Conservation (phyloP, 2,888 invertebrate genomes). For the Portevinia maculata region DNA sequence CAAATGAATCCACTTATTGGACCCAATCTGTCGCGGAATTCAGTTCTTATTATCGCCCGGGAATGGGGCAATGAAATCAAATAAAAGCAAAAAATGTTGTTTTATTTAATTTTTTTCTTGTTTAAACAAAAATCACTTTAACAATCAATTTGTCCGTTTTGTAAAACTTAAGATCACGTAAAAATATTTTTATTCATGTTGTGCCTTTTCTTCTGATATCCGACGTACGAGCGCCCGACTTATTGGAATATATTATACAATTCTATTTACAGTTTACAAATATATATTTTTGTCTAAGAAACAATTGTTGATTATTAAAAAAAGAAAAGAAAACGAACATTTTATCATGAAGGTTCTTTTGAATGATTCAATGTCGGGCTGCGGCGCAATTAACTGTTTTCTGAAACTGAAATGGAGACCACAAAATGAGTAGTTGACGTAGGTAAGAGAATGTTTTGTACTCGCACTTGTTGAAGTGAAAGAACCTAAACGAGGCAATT, state of each 20-base stretch:
- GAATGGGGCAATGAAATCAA: slow-evolving; percentile 80
- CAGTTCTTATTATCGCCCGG: slow-evolving; percentile 80
- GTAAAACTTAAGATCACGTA: slow-evolving; percentile 26
- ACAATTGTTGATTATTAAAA: slow-evolving; percentile 47
- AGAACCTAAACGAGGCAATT: too few relatives aligned
- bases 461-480: too few relatives aligned
- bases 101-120: background rate
- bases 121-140: background rate
- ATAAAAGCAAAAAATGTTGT: slow-evolving; percentile 15
- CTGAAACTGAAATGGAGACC: too few relatives aligned
- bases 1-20: slow-evolving; percentile 81
- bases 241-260: slow-evolving; percentile 53
- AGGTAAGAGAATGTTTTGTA: too few relatives aligned
- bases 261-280: slow-evolving; percentile 64
- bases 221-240: slow-evolving; percentile 41
- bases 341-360: background rate
- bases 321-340: background rate
- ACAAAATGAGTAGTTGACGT: too few relatives aligned
- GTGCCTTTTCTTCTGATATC: slow-evolving; percentile 54
- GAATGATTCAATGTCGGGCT: too few relatives aligned
- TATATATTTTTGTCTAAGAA: slow-evolving; percentile 59
- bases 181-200: slow-evolving; percentile 51
- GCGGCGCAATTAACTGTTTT: too few relatives aligned
- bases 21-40: slow-evolving; percentile 80
- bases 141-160: slow-evolving; percentile 20